Percentiles rank a stretch among this genome's conserved stretches.
phyloP scores from a whole-genome alignment of 2,888 invertebrate species.

The Cephus pygmeus region DNA sequence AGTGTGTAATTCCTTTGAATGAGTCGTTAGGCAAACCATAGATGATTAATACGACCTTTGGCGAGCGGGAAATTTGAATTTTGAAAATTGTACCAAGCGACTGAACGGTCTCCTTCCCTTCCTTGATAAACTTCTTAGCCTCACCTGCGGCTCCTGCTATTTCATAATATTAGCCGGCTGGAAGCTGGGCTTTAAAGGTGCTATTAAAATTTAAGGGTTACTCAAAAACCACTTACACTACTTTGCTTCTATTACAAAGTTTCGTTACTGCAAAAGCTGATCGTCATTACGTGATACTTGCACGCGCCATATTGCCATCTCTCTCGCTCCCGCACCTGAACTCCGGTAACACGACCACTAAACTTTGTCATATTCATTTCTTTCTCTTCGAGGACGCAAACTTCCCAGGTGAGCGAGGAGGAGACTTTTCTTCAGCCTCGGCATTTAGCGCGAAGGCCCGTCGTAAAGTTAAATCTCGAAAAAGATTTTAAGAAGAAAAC shows the following conservation, averaged over 20 bases:
- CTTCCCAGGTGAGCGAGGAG: not conserved
- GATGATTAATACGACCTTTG: not conserved
- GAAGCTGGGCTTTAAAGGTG: not conserved
- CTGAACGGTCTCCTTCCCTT: not conserved
- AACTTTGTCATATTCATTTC: not conserved
- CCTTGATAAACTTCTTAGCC: constrained; percentile 5
- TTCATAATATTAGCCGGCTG: not conserved
- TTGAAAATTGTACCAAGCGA: not conserved
- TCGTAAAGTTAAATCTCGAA: constrained; percentile 35
- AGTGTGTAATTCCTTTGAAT: not conserved
- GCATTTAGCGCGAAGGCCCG: constrained; percentile 23
- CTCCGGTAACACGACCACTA: not conserved
- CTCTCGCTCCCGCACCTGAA: not conserved
- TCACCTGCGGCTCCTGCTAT: not conserved
- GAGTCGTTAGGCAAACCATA: not conserved
- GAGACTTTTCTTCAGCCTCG: constrained; percentile 1
- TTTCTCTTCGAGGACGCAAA: not conserved
- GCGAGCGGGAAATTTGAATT: not conserved
- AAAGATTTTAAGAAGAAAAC: constrained; percentile 29
- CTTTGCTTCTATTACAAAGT: constrained; percentile 20
- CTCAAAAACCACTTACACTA: not conserved
- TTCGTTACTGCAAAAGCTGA: constrained; percentile 23
- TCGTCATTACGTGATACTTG: constrained; percentile 3
- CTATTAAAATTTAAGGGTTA: not conserved
- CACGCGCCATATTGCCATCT: not conserved